Evolutionary conservation across 2,797 vertebrate genomes (phyloP).

Genomic region (Alouatta caraya): DNA sequence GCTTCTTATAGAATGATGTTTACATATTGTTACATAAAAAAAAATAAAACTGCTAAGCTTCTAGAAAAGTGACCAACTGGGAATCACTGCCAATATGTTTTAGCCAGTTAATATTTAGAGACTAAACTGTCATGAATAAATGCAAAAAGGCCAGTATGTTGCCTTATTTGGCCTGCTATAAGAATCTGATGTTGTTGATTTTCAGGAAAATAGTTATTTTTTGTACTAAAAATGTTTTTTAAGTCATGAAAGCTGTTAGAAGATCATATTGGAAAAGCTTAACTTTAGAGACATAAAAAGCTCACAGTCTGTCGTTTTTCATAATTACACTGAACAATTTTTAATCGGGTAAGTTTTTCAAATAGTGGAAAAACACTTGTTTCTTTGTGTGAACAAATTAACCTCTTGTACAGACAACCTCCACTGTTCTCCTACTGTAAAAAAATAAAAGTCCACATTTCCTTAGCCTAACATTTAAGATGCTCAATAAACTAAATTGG

Average conservation of each 20-base stretch:
- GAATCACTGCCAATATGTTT: conserved; percentile 23
- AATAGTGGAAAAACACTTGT: background rate
- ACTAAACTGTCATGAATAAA: background rate
- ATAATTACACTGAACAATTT: conserved; percentile 43
- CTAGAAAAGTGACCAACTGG: conserved; percentile 21
- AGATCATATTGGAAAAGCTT: conserved; percentile 45
- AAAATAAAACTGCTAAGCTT: background rate
- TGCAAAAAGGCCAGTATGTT: background rate
- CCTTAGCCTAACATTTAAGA: background rate
- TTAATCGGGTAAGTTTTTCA: conserved; percentile 62
- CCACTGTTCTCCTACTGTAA: background rate
- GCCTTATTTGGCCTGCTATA: background rate
- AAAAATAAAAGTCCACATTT: background rate
- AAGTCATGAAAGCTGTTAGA: conserved; percentile 52
- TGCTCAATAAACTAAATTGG: background rate
- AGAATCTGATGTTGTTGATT: conserved; percentile 40
- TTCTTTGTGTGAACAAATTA: background rate
- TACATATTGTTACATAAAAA: background rate
- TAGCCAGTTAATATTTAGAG: conserved; percentile 43
- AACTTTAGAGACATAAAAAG: conserved; percentile 67
- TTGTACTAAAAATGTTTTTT: conserved; percentile 59
- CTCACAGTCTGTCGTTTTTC: conserved; percentile 60
- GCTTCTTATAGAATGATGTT: background rate
- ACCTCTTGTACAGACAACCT: background rate
- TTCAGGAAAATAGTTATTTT: conserved; percentile 38